Evolutionary conservation across 1,140 invertebrate genomes (phyloP).

Genomic region (Aphaenogaster rudis): DNA sequence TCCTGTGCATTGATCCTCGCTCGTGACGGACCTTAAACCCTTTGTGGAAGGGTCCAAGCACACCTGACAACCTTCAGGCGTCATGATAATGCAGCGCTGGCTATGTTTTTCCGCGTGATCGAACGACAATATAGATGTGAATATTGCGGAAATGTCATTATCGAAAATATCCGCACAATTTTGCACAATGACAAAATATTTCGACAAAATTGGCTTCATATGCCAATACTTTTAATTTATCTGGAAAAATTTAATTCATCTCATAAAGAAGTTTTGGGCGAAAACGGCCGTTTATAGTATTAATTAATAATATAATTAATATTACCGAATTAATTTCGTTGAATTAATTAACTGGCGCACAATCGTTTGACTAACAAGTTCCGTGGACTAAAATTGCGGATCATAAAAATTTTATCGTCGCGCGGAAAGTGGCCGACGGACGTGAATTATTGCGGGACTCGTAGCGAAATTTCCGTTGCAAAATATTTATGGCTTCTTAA

Average conservation of each 20-base stretch:
- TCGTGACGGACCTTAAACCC: background rate
- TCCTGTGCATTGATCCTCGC: slow-evolving; percentile 12
- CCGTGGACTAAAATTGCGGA: slow-evolving; percentile 33
- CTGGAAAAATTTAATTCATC: background rate
- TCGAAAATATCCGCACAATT: slow-evolving; percentile 13
- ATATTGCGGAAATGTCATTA: background rate
- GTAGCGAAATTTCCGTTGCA: background rate
- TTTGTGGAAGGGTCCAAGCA: slow-evolving; percentile 9
- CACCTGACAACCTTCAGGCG: background rate
- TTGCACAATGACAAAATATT: background rate
- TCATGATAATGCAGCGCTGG: background rate
- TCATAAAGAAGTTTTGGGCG: background rate
- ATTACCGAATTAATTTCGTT: slow-evolving; percentile 4
- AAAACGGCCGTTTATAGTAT: slow-evolving; percentile 1
- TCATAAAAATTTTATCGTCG: slow-evolving; percentile 53
- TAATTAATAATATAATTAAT: slow-evolving; percentile 50
- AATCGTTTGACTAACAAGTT: slow-evolving; percentile 16
- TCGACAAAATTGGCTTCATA: background rate
- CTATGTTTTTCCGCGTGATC: slow-evolving; percentile 23
- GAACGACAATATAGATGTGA: slow-evolving; percentile 26
- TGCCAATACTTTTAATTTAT: slow-evolving; percentile 1
- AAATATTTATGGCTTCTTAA: slow-evolving; percentile 49
- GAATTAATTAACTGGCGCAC: slow-evolving; percentile 43
- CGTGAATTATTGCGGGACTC: slow-evolving; percentile 36
- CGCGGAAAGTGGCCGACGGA: slow-evolving; percentile 9